A percentile compares a stretch with the other conserved stretches of the same genome.
Conservation (phyloP, 2,888 invertebrate species). For the Sabatieria punctata region DNA sequence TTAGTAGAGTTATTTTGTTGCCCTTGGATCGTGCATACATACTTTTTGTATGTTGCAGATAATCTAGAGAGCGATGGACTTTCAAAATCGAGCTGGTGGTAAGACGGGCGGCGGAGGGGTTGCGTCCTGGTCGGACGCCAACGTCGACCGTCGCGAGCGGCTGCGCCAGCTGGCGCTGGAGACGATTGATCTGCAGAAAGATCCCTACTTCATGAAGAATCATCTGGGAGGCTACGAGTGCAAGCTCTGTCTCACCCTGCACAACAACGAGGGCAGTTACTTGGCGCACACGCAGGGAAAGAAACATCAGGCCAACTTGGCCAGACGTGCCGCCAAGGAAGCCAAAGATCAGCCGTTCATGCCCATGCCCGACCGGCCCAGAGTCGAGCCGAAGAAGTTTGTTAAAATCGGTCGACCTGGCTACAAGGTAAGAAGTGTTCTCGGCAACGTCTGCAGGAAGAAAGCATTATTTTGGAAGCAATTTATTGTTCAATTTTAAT, state of each 20-base stretch:
- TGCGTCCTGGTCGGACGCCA: conserved; percentile 95
- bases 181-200: conserved; percentile 95
- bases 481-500: too few relatives aligned
- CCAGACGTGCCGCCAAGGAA: conserved; percentile 91
- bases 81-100: conserved; percentile 93
- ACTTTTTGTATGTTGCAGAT: too few relatives aligned
- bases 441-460: too few relatives aligned
- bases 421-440: too few relatives aligned
- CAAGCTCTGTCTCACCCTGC: conserved; percentile 89
- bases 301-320: conserved; percentile 97
- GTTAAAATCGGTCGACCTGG: conserved; percentile 98
- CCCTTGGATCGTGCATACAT: too few relatives aligned
- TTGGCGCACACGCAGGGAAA: too few relatives aligned
- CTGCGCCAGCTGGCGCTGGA: conserved; percentile 87
- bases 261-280: conserved; percentile 81
- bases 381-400: conserved; percentile 95
- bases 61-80: too few relatives aligned
- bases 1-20: too few relatives aligned
- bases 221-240: conserved; percentile 95
- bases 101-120: conserved; percentile 99
- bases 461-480: too few relatives aligned
- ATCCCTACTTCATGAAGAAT: conserved; percentile 99
- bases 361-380: conserved; percentile 40
- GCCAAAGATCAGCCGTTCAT: conserved; percentile 85
- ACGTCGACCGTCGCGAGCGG: conserved; percentile 84